These are phyloP conservation scores for Bombus affinis DNA, from an alignment of 1,140 invertebrate genomes.

Conservation along the genomic window DNA sequence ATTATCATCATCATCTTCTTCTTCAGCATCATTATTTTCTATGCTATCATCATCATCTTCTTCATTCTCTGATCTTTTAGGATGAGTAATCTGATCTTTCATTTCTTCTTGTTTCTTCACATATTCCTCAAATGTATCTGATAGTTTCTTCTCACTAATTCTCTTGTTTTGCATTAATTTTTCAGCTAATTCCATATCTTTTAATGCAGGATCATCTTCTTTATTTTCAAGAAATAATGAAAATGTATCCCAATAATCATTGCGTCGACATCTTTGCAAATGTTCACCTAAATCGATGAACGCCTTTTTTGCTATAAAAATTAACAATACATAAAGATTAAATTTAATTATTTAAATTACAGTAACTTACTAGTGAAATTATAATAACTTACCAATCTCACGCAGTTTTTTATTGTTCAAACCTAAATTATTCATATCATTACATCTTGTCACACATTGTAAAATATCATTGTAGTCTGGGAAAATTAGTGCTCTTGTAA, in stretches of 20 bases:
- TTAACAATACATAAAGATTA: conserved; percentile 33
- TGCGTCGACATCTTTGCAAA: conserved; percentile 81
- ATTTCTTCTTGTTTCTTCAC: conserved; percentile 70
- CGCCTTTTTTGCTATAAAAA: conserved; percentile 81
- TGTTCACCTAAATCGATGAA: conserved; percentile 83
- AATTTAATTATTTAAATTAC: not conserved
- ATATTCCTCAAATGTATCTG: conserved; percentile 79
- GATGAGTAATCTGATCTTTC: conserved; percentile 63
- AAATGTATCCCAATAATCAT: conserved; percentile 84
- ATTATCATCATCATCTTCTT: conserved; percentile 50
- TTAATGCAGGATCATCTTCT: conserved; percentile 82
- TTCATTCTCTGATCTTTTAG: conserved; percentile 63
- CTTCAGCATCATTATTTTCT: conserved; percentile 58
- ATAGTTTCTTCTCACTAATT: conserved; percentile 78
- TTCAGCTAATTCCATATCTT: conserved; percentile 77
- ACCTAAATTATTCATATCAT: conserved; percentile 74
- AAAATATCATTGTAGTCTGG: conserved; percentile 85
- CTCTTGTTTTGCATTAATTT: conserved; percentile 75
- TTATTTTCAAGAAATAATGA: conserved; percentile 76
- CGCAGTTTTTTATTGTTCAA: conserved; percentile 77
- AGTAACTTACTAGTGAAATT: not conserved
- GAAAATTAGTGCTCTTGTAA: conserved; percentile 75
- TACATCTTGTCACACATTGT: conserved; percentile 80
- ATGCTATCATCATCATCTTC: conserved; percentile 72
- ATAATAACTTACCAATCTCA: conserved; percentile 79